Evolutionary conservation across 2,797 vertebrate species (phyloP).

Genomic region (Sebastes ruberrimus): DNA sequence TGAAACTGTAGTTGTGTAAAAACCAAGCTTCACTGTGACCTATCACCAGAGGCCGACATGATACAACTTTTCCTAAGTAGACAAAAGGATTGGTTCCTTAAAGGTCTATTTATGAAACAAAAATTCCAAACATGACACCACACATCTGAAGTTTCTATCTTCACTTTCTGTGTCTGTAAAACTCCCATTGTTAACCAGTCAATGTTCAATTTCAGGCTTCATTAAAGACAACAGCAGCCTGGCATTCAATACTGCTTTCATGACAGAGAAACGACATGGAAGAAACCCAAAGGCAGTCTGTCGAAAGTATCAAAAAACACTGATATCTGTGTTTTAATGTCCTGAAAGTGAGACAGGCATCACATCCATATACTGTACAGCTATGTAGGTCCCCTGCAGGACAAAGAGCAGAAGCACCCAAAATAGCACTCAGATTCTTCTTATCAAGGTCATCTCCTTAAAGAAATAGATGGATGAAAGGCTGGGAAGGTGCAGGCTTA

Average conservation of each 20-base stretch:
- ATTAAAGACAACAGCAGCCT: constrained; percentile 34
- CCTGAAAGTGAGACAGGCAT: not conserved
- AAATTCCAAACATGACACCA: constrained; percentile 12
- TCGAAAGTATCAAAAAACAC: not conserved
- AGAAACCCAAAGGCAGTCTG: not conserved
- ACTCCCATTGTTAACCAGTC: constrained; percentile 35
- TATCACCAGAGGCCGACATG: not conserved
- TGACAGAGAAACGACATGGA: not conserved
- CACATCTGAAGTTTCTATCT: constrained; percentile 26
- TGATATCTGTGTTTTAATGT: not conserved
- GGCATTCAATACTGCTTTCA: constrained; percentile 23
- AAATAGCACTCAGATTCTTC: constrained; percentile 29
- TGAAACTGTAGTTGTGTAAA: not conserved
- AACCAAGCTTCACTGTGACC: constrained; percentile 16
- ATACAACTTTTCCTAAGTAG: constrained; percentile 23
- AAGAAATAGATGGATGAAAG: constrained; percentile 36
- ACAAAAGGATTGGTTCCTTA: constrained; percentile 27
- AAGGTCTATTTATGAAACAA: constrained; percentile 19
- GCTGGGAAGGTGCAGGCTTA: not conserved
- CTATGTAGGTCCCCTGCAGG: constrained; percentile 18
- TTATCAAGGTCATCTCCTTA: constrained; percentile 53
- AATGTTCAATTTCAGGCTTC: constrained; percentile 59
- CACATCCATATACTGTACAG: not conserved
- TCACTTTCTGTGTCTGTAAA: constrained; percentile 29
- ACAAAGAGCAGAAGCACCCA: constrained; percentile 41